These are phyloP conservation scores for Disparrhopalites patrizii DNA, from an alignment of 2,888 invertebrate species.

Conservation along the genomic window DNA sequence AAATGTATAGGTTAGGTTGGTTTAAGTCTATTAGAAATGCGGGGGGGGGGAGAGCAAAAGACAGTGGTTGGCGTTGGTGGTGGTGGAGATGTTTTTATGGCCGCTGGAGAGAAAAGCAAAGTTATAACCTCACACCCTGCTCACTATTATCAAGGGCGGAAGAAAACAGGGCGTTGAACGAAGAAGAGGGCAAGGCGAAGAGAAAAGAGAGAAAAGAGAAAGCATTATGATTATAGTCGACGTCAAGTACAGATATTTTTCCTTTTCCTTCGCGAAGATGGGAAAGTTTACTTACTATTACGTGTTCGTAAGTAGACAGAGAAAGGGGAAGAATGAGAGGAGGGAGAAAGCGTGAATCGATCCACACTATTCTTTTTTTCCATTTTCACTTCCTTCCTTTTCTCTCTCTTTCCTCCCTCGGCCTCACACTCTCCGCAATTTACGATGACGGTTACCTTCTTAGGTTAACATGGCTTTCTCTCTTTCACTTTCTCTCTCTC, in stretches of 20 bases:
- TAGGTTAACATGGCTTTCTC: not conserved
- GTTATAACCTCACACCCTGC: no score
- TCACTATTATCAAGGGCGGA: no score
- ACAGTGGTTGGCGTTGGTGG: not conserved
- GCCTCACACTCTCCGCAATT: no score
- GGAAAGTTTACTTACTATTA: no score
- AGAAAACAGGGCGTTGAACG: not conserved
- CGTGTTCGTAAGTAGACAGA: no score
- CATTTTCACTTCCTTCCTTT: not conserved
- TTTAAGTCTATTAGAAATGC: conserved; percentile 5
- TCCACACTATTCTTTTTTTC: not conserved
- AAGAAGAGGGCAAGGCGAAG: no score
- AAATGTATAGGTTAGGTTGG: no score
- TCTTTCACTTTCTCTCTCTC: not conserved
- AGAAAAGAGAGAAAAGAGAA: not conserved
- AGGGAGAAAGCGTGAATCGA: not conserved
- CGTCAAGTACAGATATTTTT: conserved; percentile 5
- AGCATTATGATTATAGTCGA: not conserved
- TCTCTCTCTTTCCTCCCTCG: not conserved
- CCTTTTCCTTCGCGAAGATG: no score
- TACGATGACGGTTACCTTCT: not conserved
- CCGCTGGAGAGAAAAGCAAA: no score
- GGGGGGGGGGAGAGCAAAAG: no score
- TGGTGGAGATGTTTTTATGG: no score
- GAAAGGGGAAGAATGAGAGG: no score